Evolutionary conservation across 2,113 vertebrate species (phyloP).

Genomic region (Heterotis niloticus): DNA sequence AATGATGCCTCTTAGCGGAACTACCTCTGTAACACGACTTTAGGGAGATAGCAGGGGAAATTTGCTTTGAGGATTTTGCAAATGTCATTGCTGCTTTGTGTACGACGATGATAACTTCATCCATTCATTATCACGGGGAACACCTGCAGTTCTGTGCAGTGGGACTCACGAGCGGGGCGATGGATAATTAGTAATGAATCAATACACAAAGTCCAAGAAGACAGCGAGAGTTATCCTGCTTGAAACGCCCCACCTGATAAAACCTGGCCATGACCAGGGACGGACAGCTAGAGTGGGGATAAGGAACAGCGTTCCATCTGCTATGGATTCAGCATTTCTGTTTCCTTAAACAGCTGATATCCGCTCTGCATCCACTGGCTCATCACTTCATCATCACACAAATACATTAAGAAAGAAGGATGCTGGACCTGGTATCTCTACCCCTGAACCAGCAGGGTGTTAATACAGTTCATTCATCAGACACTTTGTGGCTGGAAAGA

Average conservation of each 20-base stretch:
- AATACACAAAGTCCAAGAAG: constrained; percentile 37
- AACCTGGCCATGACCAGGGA: constrained; percentile 36
- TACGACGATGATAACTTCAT: constrained; percentile 72
- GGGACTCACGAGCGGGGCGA: constrained; percentile 47
- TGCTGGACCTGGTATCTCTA: constrained; percentile 44
- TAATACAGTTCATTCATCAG: constrained; percentile 45
- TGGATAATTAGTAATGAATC: constrained; percentile 57
- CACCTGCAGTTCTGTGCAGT: constrained; percentile 68
- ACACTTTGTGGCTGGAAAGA: constrained; percentile 34
- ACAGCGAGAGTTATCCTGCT: constrained; percentile 18
- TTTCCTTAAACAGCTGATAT: constrained; percentile 40
- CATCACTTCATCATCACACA: constrained; percentile 29
- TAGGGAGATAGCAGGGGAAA: constrained; percentile 65
- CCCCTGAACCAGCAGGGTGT: constrained; percentile 32
- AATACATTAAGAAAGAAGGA: constrained; percentile 46
- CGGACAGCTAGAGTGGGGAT: constrained; percentile 23
- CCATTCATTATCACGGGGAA: constrained; percentile 74
- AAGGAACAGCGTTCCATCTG: constrained; percentile 30
- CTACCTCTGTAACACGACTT: constrained; percentile 51
- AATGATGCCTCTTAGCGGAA: constrained; percentile 63
- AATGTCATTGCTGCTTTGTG: constrained; percentile 72
- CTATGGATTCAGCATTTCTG: constrained; percentile 16
- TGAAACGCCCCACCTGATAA: constrained; percentile 38
- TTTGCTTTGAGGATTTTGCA: constrained; percentile 71
- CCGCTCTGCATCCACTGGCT: constrained; percentile 40